A percentile compares a stretch with the other conserved stretches of the same genome.
phyloP scores from a whole-genome alignment of 1,140 invertebrate genomes.

The Monochamus saltuarius region DNA sequence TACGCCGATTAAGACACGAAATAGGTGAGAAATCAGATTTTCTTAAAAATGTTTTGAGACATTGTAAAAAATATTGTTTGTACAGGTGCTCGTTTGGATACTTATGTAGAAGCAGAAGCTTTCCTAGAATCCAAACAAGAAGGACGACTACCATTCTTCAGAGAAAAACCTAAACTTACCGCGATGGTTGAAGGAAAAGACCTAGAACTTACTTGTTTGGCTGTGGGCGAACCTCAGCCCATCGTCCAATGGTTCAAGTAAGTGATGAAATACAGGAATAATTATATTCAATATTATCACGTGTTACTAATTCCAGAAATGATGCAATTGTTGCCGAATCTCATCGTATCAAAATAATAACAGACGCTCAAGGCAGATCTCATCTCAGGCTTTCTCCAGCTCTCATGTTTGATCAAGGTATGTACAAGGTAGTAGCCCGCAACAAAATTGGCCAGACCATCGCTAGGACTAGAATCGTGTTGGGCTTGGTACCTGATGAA shows the following conservation, averaged over 20 bases:
- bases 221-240: constrained; percentile 87
- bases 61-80: not conserved
- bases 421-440: constrained; percentile 93
- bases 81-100: constrained; percentile 67
- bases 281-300: not conserved
- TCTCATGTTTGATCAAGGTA: constrained; percentile 79
- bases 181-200: constrained; percentile 79
- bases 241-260: constrained; percentile 92
- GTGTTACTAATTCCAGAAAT: constrained; percentile 57
- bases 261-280: constrained; percentile 31
- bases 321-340: constrained; percentile 82
- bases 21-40: constrained; percentile 54
- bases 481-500: constrained; percentile 71
- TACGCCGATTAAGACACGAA: constrained; percentile 77
- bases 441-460: constrained; percentile 81
- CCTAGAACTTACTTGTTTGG: constrained; percentile 78
- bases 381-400: constrained; percentile 75
- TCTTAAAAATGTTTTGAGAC: not conserved
- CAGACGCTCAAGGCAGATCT: constrained; percentile 75
- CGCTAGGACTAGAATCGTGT: constrained; percentile 71
- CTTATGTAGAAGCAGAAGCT: constrained; percentile 81
- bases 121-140: constrained; percentile 77
- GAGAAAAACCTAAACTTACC: constrained; percentile 76
- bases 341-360: constrained; percentile 72
- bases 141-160: constrained; percentile 76